Evolutionary conservation across 53 echinoderm and acorn worm genomes (phyloP).

Genomic region (Stichopus horrens): DNA sequence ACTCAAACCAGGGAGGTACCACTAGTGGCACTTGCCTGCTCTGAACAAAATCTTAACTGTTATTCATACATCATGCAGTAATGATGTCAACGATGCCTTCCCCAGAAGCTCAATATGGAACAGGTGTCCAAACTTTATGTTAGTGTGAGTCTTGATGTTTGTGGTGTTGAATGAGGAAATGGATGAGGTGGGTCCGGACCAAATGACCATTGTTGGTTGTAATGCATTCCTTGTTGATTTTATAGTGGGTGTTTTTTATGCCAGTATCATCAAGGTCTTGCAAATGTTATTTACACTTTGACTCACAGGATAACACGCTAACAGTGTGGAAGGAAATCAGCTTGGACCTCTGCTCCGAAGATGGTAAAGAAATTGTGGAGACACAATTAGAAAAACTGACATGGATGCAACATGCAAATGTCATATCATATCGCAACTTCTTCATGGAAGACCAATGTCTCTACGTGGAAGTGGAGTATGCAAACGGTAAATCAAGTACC

Average conservation of each 20-base stretch:
- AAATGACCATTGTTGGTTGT: neutral
- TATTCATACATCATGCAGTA: no score
- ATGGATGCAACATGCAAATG: constrained; percentile 88
- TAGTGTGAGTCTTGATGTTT: no score
- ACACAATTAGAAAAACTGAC: constrained; percentile 87
- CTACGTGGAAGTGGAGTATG: constrained; percentile 97
- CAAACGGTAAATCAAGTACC: constrained; percentile 64
- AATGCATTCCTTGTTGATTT: no score
- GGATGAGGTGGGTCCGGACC: neutral
- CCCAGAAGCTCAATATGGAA: no score
- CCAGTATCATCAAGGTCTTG: no score
- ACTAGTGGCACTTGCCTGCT: no score
- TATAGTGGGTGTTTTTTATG: no score
- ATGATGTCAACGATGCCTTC: no score
- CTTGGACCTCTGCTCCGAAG: constrained; percentile 65
- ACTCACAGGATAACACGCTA: constrained; percentile 83
- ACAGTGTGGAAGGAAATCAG: constrained; percentile 95
- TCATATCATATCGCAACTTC: constrained; percentile 87
- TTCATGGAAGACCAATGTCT: constrained; percentile 83
- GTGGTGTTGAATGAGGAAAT: no score
- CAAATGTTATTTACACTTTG: neutral
- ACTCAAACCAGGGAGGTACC: no score
- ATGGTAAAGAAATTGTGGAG: constrained; percentile 67
- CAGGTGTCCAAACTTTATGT: no score
- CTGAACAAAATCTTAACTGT: no score